Evolutionary conservation across 2,888 invertebrate species (phyloP), one percentile per base, ranked within the genome.

Genomic region (Papilio gigon): DNA sequence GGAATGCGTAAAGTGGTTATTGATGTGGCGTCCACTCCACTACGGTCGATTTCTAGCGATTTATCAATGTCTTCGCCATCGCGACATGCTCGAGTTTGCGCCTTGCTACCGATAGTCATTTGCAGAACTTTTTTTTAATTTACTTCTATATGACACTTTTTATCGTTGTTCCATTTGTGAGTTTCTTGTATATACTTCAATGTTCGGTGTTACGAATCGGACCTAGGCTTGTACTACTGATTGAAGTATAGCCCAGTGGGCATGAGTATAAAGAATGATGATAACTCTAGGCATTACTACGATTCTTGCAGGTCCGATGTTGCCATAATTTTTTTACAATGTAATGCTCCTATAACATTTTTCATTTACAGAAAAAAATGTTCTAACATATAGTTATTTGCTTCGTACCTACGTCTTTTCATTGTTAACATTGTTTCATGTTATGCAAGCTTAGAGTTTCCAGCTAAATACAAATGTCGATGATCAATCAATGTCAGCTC

Each of bases 401-500:
- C n/a, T 56, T 17, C 17, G 4, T 17, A 25, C 5, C n/a, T n/a
- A 47, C n/a, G 27, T 50, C 8, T 27, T 14, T 27, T n/a, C 30
- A 56, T 56, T 56, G 53, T 56, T 56, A 30, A 25, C 30, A 50
- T 14, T 17, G 30, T 56, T 30, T 30, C 53, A 56, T 17, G 17
- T 56, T 9, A 56, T 30, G 8, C 9, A 73, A 63, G 74, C 72
- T 74, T 77, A 76, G 74, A 76, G 79, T 73, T 75, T 67, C 78
- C 72, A 20, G 50, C 53, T 35, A 76, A 76, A 75, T 72, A 78
- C 74, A 70, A 70, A 77, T 78, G 81, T 78, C 79, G 81, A 84
- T 82, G 79, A 85, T 86, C 81, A 76, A 83, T 88, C 85, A 86
- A 80, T 80, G 86, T 84, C 86, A 81, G 71, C 77, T 79, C 77